These are phyloP conservation scores for Augochlorella aurata DNA, from an alignment of 2,888 invertebrate genomes.

Conservation along the genomic window DNA sequence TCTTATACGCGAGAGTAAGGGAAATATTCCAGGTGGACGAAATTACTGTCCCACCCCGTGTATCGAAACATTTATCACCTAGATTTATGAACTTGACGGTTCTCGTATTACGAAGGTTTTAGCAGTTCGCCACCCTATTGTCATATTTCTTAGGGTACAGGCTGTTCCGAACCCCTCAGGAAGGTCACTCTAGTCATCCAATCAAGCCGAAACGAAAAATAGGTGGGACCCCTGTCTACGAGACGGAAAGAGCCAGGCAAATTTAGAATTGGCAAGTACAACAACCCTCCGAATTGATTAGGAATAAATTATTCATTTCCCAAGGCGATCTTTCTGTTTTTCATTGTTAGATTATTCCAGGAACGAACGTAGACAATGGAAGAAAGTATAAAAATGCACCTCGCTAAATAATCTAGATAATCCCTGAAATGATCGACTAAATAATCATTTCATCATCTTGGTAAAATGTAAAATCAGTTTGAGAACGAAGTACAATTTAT, in stretches of 20 bases:
- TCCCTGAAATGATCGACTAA: no score
- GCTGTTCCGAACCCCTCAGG: constrained; percentile 3
- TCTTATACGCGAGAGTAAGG: not conserved
- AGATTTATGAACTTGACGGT: constrained; percentile 13
- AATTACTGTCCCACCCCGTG: constrained; percentile 10
- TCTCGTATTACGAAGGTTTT: constrained; percentile 14
- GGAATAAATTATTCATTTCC: not conserved
- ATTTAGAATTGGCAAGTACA: not conserved
- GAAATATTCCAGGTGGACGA: constrained; percentile 3
- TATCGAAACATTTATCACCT: constrained; percentile 9
- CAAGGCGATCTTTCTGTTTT: not conserved
- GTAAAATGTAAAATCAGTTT: no score
- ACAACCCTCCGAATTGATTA: not conserved
- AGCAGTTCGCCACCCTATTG: constrained; percentile 15
- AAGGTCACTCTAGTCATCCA: constrained; percentile 11
- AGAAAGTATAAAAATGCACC: no score
- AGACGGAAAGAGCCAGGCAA: not conserved
- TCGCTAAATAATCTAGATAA: no score
- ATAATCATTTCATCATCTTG: no score
- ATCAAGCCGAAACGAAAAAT: constrained; percentile 15
- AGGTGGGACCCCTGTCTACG: not conserved
- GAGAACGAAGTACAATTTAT: no score
- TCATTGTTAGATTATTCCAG: not conserved
- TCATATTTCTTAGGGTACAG: constrained; percentile 12
- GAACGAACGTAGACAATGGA: not conserved